Base-by-base conservation (phyloP, 2,797 vertebrate genomes). In the Chromobotia macracanthus region DNA sequence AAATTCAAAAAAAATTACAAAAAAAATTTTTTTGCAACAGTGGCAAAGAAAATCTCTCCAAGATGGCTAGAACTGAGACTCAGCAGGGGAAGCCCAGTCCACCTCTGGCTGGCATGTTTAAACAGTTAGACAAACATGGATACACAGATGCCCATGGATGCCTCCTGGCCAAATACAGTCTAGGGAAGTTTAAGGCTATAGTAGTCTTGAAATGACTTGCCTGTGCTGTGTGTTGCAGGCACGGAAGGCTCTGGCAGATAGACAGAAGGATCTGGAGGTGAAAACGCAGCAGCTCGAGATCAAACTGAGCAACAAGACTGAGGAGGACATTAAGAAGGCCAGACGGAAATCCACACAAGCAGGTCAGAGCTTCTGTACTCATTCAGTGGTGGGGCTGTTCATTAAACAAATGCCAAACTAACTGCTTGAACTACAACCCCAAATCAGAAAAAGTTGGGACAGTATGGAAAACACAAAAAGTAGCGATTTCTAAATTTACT, bases 311-410 rank as follows among this genome's bases (percentile, higher is more conserved):
- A 98, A 99, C 94, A 99, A 99, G 88, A 96, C 95, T 0, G 97
- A 99, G 86, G 97, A 98, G 84, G 97, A 99, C 85, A 99, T 99
- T 80, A 99, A 99, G 89, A 99, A 99, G 85, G 97, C 97, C 0
- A 90, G 97, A 15, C 66, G 97, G 88, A 99, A 99, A 95, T 99
- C 97, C 84, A 99, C 97, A 0, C 97, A 99, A 91, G 97, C 97
- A 18, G 97, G 97, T 99, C 87, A 93, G 95, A 84, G 19, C 28
- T 15, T 41, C 48, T 9, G 2, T 3, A 23, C 16, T 10, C 56
- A 66, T 21, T 71, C n/a, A 19, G 2, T 16, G 5, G 41, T 44
- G 41, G 41, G 12, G 12, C 41, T 44, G 41, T 50, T 63, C 21
- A 68, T 68, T 58, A 68, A 46, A 5, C 16, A 15, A 50, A 44